These are phyloP conservation scores for Heliocidaris tuberculata DNA, from an alignment of 35 echinoderm and acorn worm species.

Conservation along the genomic window DNA sequence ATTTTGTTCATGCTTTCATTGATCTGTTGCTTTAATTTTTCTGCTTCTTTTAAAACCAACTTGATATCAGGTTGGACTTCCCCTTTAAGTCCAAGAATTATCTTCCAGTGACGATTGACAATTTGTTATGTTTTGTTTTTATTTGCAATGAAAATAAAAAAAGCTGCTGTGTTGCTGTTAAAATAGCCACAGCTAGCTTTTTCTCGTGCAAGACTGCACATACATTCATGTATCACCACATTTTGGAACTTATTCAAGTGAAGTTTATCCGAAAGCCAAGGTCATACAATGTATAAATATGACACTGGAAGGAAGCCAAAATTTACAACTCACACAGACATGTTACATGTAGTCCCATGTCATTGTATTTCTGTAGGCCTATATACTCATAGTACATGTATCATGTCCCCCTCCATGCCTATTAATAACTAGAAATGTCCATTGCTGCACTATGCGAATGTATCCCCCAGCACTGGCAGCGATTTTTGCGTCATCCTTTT, in stretches of 20 bases:
- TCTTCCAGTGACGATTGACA: not conserved
- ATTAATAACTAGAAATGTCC: too few relatives aligned
- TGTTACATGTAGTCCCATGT: not conserved
- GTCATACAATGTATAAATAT: not conserved
- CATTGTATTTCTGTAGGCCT: not conserved
- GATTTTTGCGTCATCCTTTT: too few relatives aligned
- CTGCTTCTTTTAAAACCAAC: too few relatives aligned
- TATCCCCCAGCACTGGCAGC: too few relatives aligned
- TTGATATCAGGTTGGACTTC: too few relatives aligned
- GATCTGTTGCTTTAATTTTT: too few relatives aligned
- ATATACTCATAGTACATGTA: too few relatives aligned
- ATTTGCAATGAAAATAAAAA: not conserved
- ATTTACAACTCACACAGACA: not conserved
- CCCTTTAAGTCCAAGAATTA: not conserved
- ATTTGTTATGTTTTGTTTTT: not conserved
- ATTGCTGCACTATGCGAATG: too few relatives aligned
- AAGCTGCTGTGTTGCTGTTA: not conserved
- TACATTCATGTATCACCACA: not conserved
- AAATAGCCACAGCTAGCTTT: not conserved
- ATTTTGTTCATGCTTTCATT: too few relatives aligned
- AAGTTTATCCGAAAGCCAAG: not conserved
- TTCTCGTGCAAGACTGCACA: not conserved
- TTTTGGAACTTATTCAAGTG: constrained; percentile 3
- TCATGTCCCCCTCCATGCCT: too few relatives aligned
- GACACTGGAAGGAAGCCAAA: not conserved